These are phyloP conservation scores for Syrrhaptes paradoxus DNA, from an alignment of 2,113 vertebrate species.

Conservation along the genomic window DNA sequence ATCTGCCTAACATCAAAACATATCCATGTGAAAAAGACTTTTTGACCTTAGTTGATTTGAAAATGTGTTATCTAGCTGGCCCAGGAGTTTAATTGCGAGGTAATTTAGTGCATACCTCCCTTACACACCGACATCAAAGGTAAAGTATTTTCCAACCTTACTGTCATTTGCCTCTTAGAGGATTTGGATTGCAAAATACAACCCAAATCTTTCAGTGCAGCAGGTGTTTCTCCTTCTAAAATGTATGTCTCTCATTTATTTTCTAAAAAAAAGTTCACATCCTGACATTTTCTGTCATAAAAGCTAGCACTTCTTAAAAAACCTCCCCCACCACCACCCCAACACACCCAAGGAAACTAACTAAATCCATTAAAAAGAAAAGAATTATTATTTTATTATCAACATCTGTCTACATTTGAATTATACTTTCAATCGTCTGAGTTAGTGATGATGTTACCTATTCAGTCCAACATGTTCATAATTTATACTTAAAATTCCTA, in stretches of 20 bases:
- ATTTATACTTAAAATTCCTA: background rate
- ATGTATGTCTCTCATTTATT: background rate
- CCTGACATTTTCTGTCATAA: background rate
- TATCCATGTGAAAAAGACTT: background rate
- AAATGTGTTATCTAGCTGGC: slow-evolving; percentile 44
- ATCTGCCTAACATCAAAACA: background rate
- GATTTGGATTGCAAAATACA: slow-evolving; percentile 14
- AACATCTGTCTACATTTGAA: background rate
- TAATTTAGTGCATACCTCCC: background rate
- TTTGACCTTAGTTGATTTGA: slow-evolving; percentile 24
- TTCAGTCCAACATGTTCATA: background rate
- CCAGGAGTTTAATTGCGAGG: background rate
- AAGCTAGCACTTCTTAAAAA: background rate
- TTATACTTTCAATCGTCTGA: background rate
- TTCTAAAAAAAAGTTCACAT: background rate
- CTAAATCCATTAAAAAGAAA: background rate
- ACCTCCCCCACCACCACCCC: accelerated
- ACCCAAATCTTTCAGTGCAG: background rate
- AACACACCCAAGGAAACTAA: background rate
- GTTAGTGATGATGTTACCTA: background rate
- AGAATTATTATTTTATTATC: background rate
- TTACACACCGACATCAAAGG: background rate
- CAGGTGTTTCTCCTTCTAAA: background rate
- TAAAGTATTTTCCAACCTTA: slow-evolving; percentile 1
- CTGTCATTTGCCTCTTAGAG: background rate